These are phyloP conservation scores for Isurus oxyrinchus DNA, from an alignment of 2,113 vertebrate genomes.

Conservation along the genomic window DNA sequence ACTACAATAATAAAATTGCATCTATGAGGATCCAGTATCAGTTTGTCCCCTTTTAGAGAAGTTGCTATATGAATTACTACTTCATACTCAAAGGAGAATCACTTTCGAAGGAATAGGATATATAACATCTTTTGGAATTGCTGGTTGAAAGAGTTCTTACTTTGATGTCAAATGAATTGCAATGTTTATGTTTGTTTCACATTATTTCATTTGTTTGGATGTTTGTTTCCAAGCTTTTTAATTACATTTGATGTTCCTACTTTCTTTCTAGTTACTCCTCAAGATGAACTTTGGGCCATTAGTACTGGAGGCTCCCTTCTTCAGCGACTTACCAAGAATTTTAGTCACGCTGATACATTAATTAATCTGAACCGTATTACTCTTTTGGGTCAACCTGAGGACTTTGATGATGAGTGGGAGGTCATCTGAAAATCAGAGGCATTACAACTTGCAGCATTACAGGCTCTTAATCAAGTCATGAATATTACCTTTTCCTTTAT, in stretches of 20 bases:
- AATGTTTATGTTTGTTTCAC: not conserved
- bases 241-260: not conserved
- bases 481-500: not conserved
- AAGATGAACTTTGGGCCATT: constrained; percentile 86
- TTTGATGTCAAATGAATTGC: not conserved
- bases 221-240: not conserved
- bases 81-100: not conserved
- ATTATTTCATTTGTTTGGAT: not conserved
- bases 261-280: constrained; percentile 67
- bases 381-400: constrained; percentile 59
- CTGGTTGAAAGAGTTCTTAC: not conserved
- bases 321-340: constrained; percentile 84
- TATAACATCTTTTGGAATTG: not conserved
- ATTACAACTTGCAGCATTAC: not conserved
- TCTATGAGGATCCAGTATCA: not conserved
- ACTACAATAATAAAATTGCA: not conserved
- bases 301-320: constrained; percentile 69
- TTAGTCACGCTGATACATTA: constrained; percentile 59
- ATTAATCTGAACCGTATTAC: constrained; percentile 51
- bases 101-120: not conserved
- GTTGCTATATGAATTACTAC: not conserved
- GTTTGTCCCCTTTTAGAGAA: not conserved
- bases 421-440: constrained; percentile 68
- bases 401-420: constrained; percentile 93
- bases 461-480: not conserved